Base-by-base conservation (phyloP, 1,140 invertebrate species). In the Tetragnatha versicolor region DNA sequence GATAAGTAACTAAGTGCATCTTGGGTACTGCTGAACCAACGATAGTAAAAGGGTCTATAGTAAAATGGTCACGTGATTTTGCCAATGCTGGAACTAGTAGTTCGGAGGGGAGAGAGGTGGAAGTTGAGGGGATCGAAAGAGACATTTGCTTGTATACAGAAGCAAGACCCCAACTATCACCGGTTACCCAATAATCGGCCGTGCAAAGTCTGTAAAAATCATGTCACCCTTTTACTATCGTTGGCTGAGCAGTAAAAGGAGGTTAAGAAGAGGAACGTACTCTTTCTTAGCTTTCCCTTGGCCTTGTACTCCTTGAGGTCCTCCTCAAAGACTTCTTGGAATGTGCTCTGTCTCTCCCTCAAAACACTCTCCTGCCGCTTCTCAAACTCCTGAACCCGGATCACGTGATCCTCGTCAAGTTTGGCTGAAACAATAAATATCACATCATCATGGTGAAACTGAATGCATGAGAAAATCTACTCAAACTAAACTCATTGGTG, bases 321-420 rank as follows among this genome's bases (percentile, higher is more conserved):
- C 82, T 89, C 88, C 84, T 90, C 88, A 84, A 92, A 92, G n/a
- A 88, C 90, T 83, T 91, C 88, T 76, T 89, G 88, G 83, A 91
- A 92, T 0, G 89, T 89, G 83, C 89, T 88, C 82, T 91, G 90
- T 78, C 90, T 85, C 83, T 92, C 91, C 82, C 89, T 88, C 53
- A 91, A 83, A 33, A 87, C 84, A 76, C 86, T 84, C 75, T 89
- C 87, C 73, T 89, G 88, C 27, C 86, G 87, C 29, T 86, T 82
- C 82, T 92, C 90, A 81, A 88, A 84, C 61, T 89, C 86, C 33
- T 86, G 83, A 4, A 91, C 85, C 83, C 88, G 88, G 49, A 88
- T 84, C 6, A 88, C 86, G 85, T 91, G 90, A 42, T 91, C 87
- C 17, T 84, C 84, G 27, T 89, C 89, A 17, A 91, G 82, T 81